phyloP scores from a whole-genome alignment of 1,140 invertebrate genomes.

The Amyelois transitella region DNA sequence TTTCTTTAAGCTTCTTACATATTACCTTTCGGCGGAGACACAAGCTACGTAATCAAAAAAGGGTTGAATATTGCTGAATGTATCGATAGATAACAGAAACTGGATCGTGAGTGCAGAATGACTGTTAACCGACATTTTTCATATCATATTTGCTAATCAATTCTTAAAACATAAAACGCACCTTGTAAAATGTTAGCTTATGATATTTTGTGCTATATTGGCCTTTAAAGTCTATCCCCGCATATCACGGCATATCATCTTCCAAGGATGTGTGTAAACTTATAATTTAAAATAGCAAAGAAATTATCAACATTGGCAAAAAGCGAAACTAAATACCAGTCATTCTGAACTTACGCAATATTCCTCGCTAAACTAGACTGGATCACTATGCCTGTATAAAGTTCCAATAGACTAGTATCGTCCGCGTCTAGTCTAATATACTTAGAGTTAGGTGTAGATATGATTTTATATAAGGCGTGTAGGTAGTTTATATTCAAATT shows the following conservation, averaged over 20 bases:
- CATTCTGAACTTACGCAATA: background rate
- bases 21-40: background rate
- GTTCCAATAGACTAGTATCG: slow-evolving; percentile 54
- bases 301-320: too few relatives aligned
- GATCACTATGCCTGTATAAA: slow-evolving; percentile 16
- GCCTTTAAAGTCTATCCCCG: too few relatives aligned
- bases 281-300: too few relatives aligned
- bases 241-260: too few relatives aligned
- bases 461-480: slow-evolving; percentile 65
- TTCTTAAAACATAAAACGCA: too few relatives aligned
- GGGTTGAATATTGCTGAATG: background rate
- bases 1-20: background rate
- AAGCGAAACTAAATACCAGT: background rate
- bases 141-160: too few relatives aligned
- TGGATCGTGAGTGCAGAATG: background rate
- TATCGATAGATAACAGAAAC: background rate
- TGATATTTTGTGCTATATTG: too few relatives aligned
- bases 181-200: too few relatives aligned
- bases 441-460: slow-evolving; percentile 65
- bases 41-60: background rate
- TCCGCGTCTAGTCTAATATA: slow-evolving; percentile 47
- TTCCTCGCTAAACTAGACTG: slow-evolving; percentile 7
- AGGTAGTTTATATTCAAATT: slow-evolving; percentile 66
- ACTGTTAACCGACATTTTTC: background rate
- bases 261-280: too few relatives aligned